A percentile compares a stretch with the other conserved stretches of the same genome.
These are phyloP conservation scores for Shargacucullia verbasci DNA, from an alignment of 2,888 invertebrate species.

Conservation along the genomic window DNA sequence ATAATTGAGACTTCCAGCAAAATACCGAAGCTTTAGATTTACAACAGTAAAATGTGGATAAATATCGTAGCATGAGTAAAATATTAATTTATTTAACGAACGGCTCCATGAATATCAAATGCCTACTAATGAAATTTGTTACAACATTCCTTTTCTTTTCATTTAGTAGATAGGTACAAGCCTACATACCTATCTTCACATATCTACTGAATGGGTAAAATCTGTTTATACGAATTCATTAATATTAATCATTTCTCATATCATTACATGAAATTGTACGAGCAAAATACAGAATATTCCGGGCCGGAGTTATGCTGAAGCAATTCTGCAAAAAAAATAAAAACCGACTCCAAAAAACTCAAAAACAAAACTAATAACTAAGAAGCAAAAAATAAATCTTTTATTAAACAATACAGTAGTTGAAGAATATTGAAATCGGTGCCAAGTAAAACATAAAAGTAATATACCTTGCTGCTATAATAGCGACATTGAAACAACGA, in stretches of 20 bases:
- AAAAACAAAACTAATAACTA: too few relatives aligned
- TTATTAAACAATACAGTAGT: too few relatives aligned
- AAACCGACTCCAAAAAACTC: too few relatives aligned
- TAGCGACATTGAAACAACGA: too few relatives aligned
- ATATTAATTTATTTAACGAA: background rate
- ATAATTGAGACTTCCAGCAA: background rate
- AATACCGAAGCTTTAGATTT: conserved; percentile 1
- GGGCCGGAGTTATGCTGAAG: conserved; percentile 42
- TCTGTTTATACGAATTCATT: conserved; percentile 39
- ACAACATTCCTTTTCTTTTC: conserved; percentile 13
- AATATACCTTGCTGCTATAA: too few relatives aligned
- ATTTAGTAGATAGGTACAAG: conserved; percentile 11
- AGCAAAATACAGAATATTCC: conserved; percentile 29
- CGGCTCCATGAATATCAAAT: conserved; percentile 20
- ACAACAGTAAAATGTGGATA: conserved; percentile 13
- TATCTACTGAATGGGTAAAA: conserved; percentile 25
- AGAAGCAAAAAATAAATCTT: too few relatives aligned
- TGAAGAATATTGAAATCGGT: too few relatives aligned
- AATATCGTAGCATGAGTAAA: conserved; percentile 3
- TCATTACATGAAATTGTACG: conserved; percentile 35
- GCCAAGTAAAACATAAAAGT: too few relatives aligned
- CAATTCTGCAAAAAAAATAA: conserved; percentile 70
- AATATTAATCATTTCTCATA: conserved; percentile 45
- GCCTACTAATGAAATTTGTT: conserved; percentile 12
- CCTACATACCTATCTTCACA: conserved; percentile 16